A percentile compares a stretch with the other conserved stretches of the same genome.
phyloP scores from a whole-genome alignment of 1,140 invertebrate genomes.

The Augochlora pura region DNA sequence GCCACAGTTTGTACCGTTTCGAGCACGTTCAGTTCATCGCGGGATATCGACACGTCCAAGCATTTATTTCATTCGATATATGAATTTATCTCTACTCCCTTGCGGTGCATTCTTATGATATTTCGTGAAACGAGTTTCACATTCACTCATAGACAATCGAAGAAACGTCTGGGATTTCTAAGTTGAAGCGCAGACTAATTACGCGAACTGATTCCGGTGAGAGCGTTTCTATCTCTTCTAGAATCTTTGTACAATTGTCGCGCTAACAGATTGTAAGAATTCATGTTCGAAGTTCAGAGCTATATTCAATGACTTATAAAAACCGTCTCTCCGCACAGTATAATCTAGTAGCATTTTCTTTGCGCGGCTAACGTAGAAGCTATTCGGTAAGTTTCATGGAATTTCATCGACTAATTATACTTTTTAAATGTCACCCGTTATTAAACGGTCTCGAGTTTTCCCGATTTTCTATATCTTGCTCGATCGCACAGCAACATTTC shows the following conservation, averaged over 20 bases:
- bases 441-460: neutral
- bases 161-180: neutral
- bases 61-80: too few relatives aligned
- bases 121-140: constrained; percentile 8
- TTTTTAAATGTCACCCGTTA: neutral
- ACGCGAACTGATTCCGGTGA: constrained; percentile 60
- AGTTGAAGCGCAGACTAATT: neutral
- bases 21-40: too few relatives aligned
- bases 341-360: neutral
- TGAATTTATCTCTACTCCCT: neutral
- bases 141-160: constrained; percentile 3
- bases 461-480: neutral
- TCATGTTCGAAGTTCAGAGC: neutral
- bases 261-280: neutral
- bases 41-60: too few relatives aligned
- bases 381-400: neutral
- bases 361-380: neutral
- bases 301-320: neutral
- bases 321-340: neutral
- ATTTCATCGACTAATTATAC: neutral
- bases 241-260: constrained; percentile 39
- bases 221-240: constrained; percentile 36
- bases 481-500: neutral
- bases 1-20: too few relatives aligned
- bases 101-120: neutral